Percentiles rank a stretch among this genome's conserved stretches.
Evolutionary conservation across 2,113 vertebrate genomes (phyloP).

Genomic region (Lophochroa leadbeateri): DNA sequence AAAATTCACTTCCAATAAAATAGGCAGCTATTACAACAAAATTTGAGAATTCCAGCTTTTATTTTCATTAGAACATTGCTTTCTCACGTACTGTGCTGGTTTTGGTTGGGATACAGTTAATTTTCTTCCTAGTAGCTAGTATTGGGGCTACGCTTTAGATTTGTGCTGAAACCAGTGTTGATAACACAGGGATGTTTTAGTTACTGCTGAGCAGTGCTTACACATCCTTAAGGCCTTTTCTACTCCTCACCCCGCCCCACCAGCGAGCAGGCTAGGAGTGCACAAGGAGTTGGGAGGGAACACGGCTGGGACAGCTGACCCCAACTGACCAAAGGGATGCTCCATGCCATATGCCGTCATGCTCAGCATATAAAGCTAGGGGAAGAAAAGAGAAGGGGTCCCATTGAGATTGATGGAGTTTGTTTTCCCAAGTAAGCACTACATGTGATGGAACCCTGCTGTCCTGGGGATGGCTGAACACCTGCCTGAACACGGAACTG

Average conservation of each 20-base stretch:
- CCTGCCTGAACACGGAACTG: not conserved
- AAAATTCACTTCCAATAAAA: constrained; percentile 29
- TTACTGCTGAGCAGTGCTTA: not conserved
- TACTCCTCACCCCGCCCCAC: not conserved
- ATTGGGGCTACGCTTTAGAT: not conserved
- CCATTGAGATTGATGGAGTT: fast-evolving
- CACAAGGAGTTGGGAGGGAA: not conserved
- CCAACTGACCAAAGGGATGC: not conserved
- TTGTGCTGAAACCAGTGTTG: not conserved
- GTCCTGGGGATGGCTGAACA: not conserved
- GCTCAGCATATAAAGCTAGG: not conserved
- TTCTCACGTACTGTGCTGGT: not conserved
- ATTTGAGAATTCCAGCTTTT: not conserved
- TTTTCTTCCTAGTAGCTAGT: not conserved
- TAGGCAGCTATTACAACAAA: not conserved
- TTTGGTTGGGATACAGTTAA: not conserved
- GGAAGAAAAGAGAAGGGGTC: not conserved
- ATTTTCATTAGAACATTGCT: not conserved
- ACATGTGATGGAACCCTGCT: not conserved
- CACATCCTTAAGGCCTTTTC: not conserved
- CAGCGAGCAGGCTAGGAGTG: not conserved
- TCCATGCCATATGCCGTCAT: not conserved
- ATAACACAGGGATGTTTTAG: not conserved
- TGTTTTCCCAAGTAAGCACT: not conserved
- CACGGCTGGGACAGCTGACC: not conserved